These are phyloP conservation scores for Potamilus streckersoni DNA, from an alignment of 1,140 invertebrate species.

Conservation along the genomic window DNA sequence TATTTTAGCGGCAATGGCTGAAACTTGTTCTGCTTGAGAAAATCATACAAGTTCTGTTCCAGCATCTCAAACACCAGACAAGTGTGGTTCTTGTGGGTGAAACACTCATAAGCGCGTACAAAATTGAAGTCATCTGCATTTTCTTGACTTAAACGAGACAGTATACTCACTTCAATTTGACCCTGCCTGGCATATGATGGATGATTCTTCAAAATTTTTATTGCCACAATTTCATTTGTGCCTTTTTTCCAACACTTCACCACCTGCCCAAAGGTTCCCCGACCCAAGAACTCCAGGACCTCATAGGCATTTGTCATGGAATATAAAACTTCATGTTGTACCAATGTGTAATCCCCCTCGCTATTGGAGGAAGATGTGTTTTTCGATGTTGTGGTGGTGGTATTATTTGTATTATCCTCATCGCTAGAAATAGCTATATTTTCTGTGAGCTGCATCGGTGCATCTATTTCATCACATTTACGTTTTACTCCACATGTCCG, in stretches of 20 bases:
- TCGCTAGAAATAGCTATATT: conserved; percentile 62
- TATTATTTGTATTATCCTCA: conserved; percentile 59
- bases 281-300: conserved; percentile 97
- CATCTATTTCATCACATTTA: conserved; percentile 57
- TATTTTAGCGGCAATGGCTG: conserved; percentile 97
- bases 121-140: conserved; percentile 99
- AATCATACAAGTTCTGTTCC: conserved; percentile 99
- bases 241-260: conserved; percentile 99
- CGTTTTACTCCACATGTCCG: conserved; percentile 58
- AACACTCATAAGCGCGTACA: conserved; percentile 99
- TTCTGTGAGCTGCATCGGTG: conserved; percentile 61
- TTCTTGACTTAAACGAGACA: conserved; percentile 97
- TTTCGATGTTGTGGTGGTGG: conserved; percentile 77
- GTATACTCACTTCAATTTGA: conserved; percentile 99
- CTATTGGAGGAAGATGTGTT: conserved; percentile 67
- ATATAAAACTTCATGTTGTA: conserved; percentile 98
- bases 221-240: conserved; percentile 99
- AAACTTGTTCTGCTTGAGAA: conserved; percentile 99
- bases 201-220: conserved; percentile 99
- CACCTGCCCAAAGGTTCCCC: conserved; percentile 99
- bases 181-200: conserved; percentile 99
- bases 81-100: conserved; percentile 99
- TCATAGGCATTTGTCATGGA: conserved; percentile 92
- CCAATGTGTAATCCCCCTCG: conserved; percentile 97
- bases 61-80: conserved; percentile 99